These are phyloP conservation scores for Phoenicopterus ruber DNA, from an alignment of 2,113 vertebrate species.

Conservation along the genomic window DNA sequence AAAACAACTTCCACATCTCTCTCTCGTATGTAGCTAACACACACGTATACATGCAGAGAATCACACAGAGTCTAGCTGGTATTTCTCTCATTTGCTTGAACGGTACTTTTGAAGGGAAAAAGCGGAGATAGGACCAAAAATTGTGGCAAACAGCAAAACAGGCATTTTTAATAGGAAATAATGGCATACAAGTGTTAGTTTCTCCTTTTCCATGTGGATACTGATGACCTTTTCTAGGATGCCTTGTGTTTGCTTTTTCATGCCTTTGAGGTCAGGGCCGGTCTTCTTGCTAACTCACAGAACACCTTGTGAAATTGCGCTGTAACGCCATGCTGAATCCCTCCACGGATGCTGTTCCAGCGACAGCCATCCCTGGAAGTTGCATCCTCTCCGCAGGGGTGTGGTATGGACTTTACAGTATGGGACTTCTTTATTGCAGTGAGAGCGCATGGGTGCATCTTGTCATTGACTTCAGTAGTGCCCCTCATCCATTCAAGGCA, in stretches of 20 bases:
- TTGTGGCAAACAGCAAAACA: not conserved
- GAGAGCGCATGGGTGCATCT: not conserved
- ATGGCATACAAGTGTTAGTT: not conserved
- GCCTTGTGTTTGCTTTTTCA: not conserved
- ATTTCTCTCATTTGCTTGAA: constrained; percentile 43
- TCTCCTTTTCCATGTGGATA: not conserved
- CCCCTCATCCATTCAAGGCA: not conserved
- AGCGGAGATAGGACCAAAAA: constrained; percentile 15
- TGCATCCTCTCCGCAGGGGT: not conserved
- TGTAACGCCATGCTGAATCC: not conserved
- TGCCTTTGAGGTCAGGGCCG: not conserved
- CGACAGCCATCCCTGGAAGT: not conserved
- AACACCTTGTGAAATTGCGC: not conserved
- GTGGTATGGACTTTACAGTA: not conserved
- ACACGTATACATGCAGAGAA: not conserved
- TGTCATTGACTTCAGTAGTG: not conserved
- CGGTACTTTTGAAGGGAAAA: constrained; percentile 1
- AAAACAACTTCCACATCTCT: not conserved
- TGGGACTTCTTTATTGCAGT: not conserved
- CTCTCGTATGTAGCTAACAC: not conserved
- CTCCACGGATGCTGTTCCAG: not conserved
- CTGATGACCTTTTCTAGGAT: not conserved
- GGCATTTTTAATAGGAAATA: constrained; percentile 22
- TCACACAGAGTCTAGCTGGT: not conserved
- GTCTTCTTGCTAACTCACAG: not conserved